Base-by-base conservation (phyloP, 2,797 vertebrate genomes). In the Pogoniulus pusillus region DNA sequence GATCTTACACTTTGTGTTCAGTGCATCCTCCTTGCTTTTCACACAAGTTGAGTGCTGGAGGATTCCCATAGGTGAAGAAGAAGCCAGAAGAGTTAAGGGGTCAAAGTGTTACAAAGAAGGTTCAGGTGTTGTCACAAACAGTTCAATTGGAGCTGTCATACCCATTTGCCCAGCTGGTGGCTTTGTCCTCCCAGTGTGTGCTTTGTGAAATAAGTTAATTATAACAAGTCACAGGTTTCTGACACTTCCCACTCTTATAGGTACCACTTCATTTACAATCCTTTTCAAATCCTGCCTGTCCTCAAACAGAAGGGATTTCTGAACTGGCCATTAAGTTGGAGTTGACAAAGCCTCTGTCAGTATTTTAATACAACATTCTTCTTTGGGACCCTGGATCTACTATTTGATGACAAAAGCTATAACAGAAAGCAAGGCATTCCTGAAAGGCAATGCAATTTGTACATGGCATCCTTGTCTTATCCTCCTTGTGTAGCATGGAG, bases 391-490 rank as follows among this genome's bases (percentile, higher is more conserved):
- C 66, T 64, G 53, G 39, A 71, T 84, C 43, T 87, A 39, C 57
- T 74, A 9, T 45, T 70, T 34, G 57, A 81, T 68, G 66, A 95
- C 89, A 93, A 94, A 95, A 89, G 74, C 57, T 69, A 3, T 39
- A 35, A 51, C 10, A 81, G 76, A 92, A 90, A 95, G 35, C 75
- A 82, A 91, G 78, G 39, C 75, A 89, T 91, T 94, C 85, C 78
- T 75, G 72, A 72, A 10, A 66, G 43, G 81, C 72, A 79, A n/a
- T 69, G 81, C 85, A 94, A 91, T 96, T 93, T 94, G 92, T 94
- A 95, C 57, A 22, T 13, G 23, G 69, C 89, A 94, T 82, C 91
- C 83, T 88, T 91, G 63, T 72, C 92, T 75, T 89, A 51, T 78
- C 45, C 75, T 96, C 23, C 83, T 75, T 84, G 82, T 87, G 78